Percentiles rank a stretch among this genome's conserved stretches.
These are phyloP conservation scores for Aquatica leii DNA, from an alignment of 2,888 invertebrate species.

Conservation along the genomic window DNA sequence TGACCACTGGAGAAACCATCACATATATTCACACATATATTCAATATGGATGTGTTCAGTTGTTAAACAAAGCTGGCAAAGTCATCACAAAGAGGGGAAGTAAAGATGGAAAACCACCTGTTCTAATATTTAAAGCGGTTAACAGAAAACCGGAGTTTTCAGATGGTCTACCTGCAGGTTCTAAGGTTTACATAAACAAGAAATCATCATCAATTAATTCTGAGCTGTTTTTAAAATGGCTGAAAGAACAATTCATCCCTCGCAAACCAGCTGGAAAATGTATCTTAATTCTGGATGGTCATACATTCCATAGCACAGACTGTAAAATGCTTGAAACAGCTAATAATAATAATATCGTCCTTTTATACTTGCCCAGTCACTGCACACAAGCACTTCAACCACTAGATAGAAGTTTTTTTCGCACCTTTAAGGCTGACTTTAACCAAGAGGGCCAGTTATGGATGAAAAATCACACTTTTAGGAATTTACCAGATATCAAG, in stretches of 20 bases:
- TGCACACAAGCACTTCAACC: constrained; percentile 41
- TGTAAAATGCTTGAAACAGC: constrained; percentile 43
- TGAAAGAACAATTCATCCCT: constrained; percentile 30
- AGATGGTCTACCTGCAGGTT: constrained; percentile 30
- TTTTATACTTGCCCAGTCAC: constrained; percentile 44
- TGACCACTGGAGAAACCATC: no score
- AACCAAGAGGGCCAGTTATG: constrained; percentile 24
- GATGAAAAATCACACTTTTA: constrained; percentile 22
- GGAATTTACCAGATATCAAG: constrained; percentile 25
- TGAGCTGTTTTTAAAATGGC: constrained; percentile 32
- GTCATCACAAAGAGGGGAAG: constrained; percentile 21
- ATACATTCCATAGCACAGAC: constrained; percentile 42
- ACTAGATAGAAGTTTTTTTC: constrained; percentile 34
- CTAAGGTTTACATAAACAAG: constrained; percentile 30
- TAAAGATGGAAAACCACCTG: constrained; percentile 26
- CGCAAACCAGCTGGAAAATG: constrained; percentile 27
- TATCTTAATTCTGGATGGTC: constrained; percentile 47
- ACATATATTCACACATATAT: no score
- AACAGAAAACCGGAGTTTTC: constrained; percentile 27
- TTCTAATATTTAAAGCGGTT: constrained; percentile 18
- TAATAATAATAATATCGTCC: constrained; percentile 39
- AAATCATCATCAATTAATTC: constrained; percentile 31
- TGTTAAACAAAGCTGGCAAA: constrained; percentile 18
- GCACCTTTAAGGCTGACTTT: constrained; percentile 12
- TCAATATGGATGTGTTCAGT: no score